Base-by-base conservation (phyloP, 1,140 invertebrate genomes). In the Luehdorfia chinensis region DNA sequence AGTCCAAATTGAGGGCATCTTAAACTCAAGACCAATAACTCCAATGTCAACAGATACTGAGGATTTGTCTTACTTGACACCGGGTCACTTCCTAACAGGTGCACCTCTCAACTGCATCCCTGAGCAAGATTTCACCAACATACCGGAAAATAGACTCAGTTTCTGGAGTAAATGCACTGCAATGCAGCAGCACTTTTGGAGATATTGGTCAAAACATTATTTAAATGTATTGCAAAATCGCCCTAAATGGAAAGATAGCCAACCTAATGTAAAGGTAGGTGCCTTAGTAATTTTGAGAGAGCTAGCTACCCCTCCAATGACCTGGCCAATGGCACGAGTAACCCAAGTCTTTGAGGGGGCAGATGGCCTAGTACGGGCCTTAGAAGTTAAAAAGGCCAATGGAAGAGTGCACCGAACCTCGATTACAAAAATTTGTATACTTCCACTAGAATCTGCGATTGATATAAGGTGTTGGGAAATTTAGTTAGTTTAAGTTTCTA, bases 251-350 rank as follows among this genome's bases (percentile, higher is more conserved):
- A 33, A 39, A 11, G 39, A 2, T 9, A 7, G 13, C 12, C 27
- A 19, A 9, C 23, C 45, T n/a, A 31, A 50, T 11, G 7, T 75
- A 2, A 50, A 44, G 23, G 31, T 58, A 16, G 66, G 58, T 16
- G 27, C 12, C 2, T 9, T 79, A 9, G 70, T 75, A 2, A 37
- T 75, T 8, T 25, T 77, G 7, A 48, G 25, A 30, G 32, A 48
- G 13, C 46, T 63, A 13, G 58, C 62, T 39, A 8, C 25, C 0
- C 66, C 73, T 15, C 67, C 69, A 2, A 31, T 57, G 13, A 15
- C 55, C 5, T 81, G 70, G 75, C 59, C 41, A 5, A 33, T 77
- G 16, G 71, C 58, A 5, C n/a, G 55, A 7, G 41, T 78, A 9
- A 46, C 41, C 1, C 47, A 55, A 13, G 5, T 73, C 0, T 55